Evolutionary conservation across 2,888 invertebrate genomes (phyloP), one percentile per base, ranked within the genome.

Genomic region (Athripsodes cinereus): DNA sequence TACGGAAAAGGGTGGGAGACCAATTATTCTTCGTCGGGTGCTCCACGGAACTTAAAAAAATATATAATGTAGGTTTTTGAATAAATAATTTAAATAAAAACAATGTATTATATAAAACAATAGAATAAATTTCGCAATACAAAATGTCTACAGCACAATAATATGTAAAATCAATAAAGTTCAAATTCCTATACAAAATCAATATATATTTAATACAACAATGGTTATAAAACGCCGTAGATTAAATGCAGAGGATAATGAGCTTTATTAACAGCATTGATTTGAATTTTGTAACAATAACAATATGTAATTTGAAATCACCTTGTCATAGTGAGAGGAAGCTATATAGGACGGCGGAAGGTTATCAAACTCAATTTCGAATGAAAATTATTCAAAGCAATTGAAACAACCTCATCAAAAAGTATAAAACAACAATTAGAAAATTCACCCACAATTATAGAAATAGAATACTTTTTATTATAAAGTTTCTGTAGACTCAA

Each of bases 311-410:
- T 26, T 26, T 26, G 13, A 40, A 40, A 40, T 40, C 40, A 40
- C 40, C 40, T 40, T 40, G 40, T 16, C 40, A 40, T 40, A 40
- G 40, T 40, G 40, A 40, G 40, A 40, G 40, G 40, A 40, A 40
- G 40, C 11, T 31, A 31, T 31, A 40, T 13, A 13, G 40, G 13
- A 13, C 40, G 5, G 16, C 16, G 40, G 40, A 40, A 40, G 40
- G 40, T 40, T 40, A 40, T n/a, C n/a, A n/a, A 16, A 40, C 26
- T 40, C 13, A 8, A 40, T 40, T 26, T 26, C 10, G 10, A 6
- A 26, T 10, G 26, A 26, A 6, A 26, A 40, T 31, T 8, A n/a
- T 13, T 5, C 40, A 40, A 40, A 13, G 3, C 3, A 40, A n/a
- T 8, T 40, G 8, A n/a, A 16, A 13, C 40, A 13, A 40, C 40